These are phyloP conservation scores for Scytalopus superciliaris DNA, from an alignment of 2,113 vertebrate genomes.

Conservation along the genomic window DNA sequence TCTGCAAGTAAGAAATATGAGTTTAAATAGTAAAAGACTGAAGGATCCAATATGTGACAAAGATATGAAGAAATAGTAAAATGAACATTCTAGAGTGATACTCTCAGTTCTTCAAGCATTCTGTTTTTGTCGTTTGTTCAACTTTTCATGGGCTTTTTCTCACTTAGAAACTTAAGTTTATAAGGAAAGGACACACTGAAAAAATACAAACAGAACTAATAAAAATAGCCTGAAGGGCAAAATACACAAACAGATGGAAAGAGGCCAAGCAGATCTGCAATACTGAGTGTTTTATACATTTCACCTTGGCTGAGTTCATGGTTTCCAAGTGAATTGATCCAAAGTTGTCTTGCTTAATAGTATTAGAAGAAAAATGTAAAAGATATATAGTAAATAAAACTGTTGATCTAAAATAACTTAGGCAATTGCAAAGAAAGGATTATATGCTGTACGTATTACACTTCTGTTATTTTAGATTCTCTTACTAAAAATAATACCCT, in stretches of 20 bases:
- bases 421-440: background rate
- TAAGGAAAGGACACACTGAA: background rate
- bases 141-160: background rate
- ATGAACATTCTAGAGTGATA: background rate
- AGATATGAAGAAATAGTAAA: background rate
- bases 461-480: background rate
- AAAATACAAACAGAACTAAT: background rate
- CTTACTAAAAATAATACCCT: background rate
- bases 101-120: background rate
- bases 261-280: slow-evolving; percentile 9
- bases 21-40: background rate
- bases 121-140: background rate
- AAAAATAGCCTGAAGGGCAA: slow-evolving; percentile 30
- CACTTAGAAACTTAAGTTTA: background rate
- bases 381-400: background rate
- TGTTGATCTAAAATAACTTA: background rate
- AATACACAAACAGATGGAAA: slow-evolving; percentile 24
- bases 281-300: slow-evolving; percentile 7
- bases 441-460: background rate
- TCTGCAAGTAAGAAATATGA: background rate
- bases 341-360: slow-evolving; percentile 24
- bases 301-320: slow-evolving; percentile 37
- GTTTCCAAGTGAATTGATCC: slow-evolving; percentile 40
- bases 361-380: slow-evolving; percentile 18
- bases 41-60: background rate